phyloP scores from a whole-genome alignment of 2,797 vertebrate genomes.

The Sibirionetta formosa region DNA sequence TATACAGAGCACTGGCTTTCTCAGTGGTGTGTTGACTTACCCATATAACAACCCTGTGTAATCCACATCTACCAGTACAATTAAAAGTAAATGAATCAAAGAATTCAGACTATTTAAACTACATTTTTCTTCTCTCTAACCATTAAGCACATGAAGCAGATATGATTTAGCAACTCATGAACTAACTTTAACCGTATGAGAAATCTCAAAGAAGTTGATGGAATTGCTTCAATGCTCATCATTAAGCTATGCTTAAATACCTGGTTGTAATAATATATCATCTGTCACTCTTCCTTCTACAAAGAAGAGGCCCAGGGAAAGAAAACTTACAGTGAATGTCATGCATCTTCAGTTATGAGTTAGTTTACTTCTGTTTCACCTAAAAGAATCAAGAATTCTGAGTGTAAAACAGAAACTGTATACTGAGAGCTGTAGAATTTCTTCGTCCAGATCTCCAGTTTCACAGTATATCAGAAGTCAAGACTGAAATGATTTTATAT shows the following conservation, averaged over 20 bases:
- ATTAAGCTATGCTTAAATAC: not conserved
- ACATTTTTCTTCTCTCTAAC: not conserved
- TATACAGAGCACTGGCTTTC: not conserved
- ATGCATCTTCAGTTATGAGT: not conserved
- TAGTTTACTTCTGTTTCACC: not conserved
- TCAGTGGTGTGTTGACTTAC: not conserved
- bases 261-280: rapidly evolving
- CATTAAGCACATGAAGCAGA: not conserved
- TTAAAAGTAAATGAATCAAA: not conserved
- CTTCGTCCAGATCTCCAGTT: not conserved
- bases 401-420: not conserved
- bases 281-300: not conserved
- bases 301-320: not conserved
- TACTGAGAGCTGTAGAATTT: not conserved
- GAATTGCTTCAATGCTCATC: not conserved
- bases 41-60: not conserved
- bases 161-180: not conserved
- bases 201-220: not conserved
- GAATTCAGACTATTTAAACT: not conserved
- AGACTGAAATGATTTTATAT: not conserved
- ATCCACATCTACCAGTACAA: not conserved
- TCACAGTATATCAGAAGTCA: not conserved
- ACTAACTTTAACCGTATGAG: not conserved
- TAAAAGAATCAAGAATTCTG: not conserved
- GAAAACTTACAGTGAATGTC: not conserved